These are phyloP conservation scores for Cotesia chilonis DNA, from an alignment of 1,140 invertebrate genomes.

Conservation along the genomic window DNA sequence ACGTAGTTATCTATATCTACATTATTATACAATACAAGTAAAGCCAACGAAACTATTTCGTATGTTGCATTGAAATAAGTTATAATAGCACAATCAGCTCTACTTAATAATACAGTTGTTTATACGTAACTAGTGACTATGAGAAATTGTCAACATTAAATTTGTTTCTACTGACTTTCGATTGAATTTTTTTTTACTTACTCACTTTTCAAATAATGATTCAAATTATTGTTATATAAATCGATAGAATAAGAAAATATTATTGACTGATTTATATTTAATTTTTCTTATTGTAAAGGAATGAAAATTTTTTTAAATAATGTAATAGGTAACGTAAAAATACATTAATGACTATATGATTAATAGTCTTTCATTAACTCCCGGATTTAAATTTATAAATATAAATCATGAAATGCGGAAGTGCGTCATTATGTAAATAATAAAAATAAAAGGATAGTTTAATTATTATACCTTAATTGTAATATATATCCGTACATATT, in stretches of 20 bases:
- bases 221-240: too few species aligned
- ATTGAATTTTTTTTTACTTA: not conserved
- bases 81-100: constrained; percentile 14
- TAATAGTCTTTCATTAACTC: not conserved
- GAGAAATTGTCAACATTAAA: too few species aligned
- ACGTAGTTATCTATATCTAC: constrained; percentile 59
- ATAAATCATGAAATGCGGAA: constrained; percentile 10
- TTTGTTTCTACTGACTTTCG: too few species aligned
- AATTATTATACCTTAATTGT: constrained; percentile 13
- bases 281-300: too few species aligned
- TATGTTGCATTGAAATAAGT: constrained; percentile 4
- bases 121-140: not conserved
- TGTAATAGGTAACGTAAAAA: not conserved
- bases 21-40: constrained; percentile 62
- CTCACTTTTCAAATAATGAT: too few species aligned
- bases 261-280: too few species aligned
- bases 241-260: too few species aligned
- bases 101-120: not conserved
- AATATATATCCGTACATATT: constrained; percentile 11
- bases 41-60: constrained; percentile 46
- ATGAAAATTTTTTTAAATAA: not conserved
- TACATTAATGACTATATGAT: not conserved
- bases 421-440: constrained; percentile 1
- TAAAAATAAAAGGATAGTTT: not conserved
- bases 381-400: not conserved